These are phyloP conservation scores for Eristalis arbustorum DNA, from an alignment of 2,888 invertebrate genomes.

Conservation along the genomic window DNA sequence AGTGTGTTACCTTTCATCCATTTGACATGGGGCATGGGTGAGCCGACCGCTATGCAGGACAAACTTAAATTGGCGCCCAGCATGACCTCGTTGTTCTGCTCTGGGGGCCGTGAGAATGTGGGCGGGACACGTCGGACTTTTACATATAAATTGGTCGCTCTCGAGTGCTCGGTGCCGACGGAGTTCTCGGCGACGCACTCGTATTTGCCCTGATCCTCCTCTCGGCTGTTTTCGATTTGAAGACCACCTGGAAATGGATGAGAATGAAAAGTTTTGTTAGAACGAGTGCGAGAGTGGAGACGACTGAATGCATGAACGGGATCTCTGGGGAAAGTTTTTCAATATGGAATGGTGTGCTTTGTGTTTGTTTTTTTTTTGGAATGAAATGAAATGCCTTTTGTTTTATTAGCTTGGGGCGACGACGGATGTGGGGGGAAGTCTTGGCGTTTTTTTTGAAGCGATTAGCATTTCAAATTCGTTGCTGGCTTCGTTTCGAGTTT, in stretches of 20 bases:
- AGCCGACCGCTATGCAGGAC: conserved; percentile 98
- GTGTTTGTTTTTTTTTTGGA: too few species aligned
- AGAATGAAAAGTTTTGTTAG: neutral
- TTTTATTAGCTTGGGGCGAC: too few species aligned
- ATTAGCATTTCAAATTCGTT: too few species aligned
- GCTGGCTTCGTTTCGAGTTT: too few species aligned
- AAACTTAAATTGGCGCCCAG: conserved; percentile 94
- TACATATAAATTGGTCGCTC: conserved; percentile 93
- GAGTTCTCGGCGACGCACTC: conserved; percentile 97
- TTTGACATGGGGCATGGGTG: conserved; percentile 98
- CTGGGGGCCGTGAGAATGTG: conserved; percentile 96
- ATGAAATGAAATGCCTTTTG: too few species aligned
- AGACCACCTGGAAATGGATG: conserved; percentile 80
- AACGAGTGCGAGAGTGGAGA: neutral
- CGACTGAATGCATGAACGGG: too few species aligned
- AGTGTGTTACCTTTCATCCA: conserved; percentile 87
- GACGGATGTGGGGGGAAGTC: too few species aligned
- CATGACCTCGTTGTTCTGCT: conserved; percentile 92
- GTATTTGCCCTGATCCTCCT: conserved; percentile 96
- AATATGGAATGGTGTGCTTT: too few species aligned
- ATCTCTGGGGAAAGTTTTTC: too few species aligned
- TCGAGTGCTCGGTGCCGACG: conserved; percentile 95
- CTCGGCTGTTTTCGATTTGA: conserved; percentile 93
- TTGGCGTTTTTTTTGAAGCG: too few species aligned
- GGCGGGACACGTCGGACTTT: conserved; percentile 98